A percentile compares a stretch with the other conserved stretches of the same genome.
phyloP scores from a whole-genome alignment of 2,888 invertebrate species.

The Encarsia formosa region DNA sequence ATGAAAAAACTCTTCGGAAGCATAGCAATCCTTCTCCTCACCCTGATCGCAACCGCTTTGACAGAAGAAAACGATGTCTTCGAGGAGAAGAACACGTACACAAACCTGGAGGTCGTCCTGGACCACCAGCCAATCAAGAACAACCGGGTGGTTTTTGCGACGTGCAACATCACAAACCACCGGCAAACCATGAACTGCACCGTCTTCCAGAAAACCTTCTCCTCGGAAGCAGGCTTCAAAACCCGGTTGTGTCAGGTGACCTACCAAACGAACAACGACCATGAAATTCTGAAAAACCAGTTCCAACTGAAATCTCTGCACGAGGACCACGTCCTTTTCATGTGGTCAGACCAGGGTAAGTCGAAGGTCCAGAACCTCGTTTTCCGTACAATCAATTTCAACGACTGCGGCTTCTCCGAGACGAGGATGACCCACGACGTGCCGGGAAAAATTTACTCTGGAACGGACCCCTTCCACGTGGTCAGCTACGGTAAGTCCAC shows the following conservation, averaged over 20 bases:
- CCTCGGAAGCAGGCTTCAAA: too few species aligned
- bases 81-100: not conserved
- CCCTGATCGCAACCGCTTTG: too few species aligned
- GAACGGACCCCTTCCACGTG: too few species aligned
- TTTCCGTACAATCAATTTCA: not conserved
- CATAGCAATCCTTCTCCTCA: too few species aligned
- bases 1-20: too few species aligned
- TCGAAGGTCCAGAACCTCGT: not conserved
- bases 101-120: not conserved
- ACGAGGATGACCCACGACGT: not conserved
- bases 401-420: not conserved
- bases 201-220: not conserved
- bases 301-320: not conserved
- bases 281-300: too few species aligned
- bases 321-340: not conserved
- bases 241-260: too few species aligned
- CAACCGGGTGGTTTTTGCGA: not conserved
- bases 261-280: too few species aligned
- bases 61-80: too few species aligned
- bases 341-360: not conserved
- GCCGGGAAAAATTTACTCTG: not conserved
- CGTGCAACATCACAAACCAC: not conserved
- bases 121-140: conserved; percentile 7
- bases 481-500: not conserved
- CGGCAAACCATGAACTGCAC: conserved; percentile 1